Base-by-base conservation (phyloP, 2,888 invertebrate genomes). In the Eilema griseolum region DNA sequence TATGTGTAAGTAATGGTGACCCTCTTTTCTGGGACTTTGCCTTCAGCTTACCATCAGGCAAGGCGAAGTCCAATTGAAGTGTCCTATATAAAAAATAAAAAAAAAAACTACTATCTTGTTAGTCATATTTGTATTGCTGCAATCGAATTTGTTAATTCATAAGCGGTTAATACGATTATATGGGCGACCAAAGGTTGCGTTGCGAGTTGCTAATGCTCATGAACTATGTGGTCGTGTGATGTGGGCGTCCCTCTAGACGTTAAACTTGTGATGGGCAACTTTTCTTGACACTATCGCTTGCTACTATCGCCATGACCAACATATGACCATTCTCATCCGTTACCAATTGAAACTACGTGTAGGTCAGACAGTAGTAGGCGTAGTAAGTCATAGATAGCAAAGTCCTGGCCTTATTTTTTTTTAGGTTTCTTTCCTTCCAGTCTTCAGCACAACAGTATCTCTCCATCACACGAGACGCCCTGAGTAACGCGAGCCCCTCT, bases 61-160 rank as follows among this genome's bases (percentile, higher is more conserved):
- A n/a, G n/a, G n/a, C n/a, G n/a, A n/a, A n/a, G n/a, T n/a, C n/a
- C n/a, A n/a, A n/a, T n/a, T n/a, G n/a, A n/a, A n/a, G n/a, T n/a
- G n/a, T n/a, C n/a, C n/a, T n/a, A n/a, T n/a, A n/a, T n/a, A n/a
- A n/a, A n/a, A n/a, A n/a, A n/a, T n/a, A n/a, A n/a, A n/a, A n/a
- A 41, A 41, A 2, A 41, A 16, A 16, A 41, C 41, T 14, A 5
- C 1, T 10, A n/a, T n/a, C 20, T 52, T 10, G 10, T n/a, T n/a
- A 52, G 20, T 52, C 52, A 52, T 52, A 52, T 52, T 37, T 52
- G 52, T 52, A 20, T 20, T 20, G 46, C n/a, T 52, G 52, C 52
- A 52, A 52, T 52, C 52, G 52, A 52, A 52, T 52, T 52, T 52
- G 52, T 52, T 52, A 52, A 52, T 52, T 52, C 52, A n/a, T 52